Evolutionary conservation across 2,888 invertebrate genomes (phyloP), one percentile per base, ranked within the genome.

Genomic region (Brachyopa scutellaris): DNA sequence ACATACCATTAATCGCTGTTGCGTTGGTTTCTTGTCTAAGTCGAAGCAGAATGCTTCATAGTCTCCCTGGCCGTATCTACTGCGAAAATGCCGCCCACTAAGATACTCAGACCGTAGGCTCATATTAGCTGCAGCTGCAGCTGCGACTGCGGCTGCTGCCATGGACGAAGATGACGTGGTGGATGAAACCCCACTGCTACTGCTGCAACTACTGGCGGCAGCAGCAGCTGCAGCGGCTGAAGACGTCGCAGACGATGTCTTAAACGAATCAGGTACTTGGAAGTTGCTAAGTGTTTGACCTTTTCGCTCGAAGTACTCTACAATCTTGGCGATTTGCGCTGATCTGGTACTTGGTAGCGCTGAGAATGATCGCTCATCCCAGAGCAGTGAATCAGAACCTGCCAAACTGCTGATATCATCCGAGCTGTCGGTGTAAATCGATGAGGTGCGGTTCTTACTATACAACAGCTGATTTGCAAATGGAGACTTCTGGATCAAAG

Each of bases 221-320:
- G 49, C 83, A 64, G 64, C 84, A 70, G 64, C 79, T 67, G 61
- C 69, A 29, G 78, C 55, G 40, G 84, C 53, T 7, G 84, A 72
- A 84, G 85, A 67, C 84, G 85, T 47, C 84, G 78, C 31, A 85
- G 86, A 2, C 86, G 87, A 33, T 86, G 88, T 66, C 86, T 85
- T 69, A 67, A 87, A 85, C 70, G 88, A 87, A 78, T 90, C 90
- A 87, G 89, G 88, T 87, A 88, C 88, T 86, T 89, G 85, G 72
- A 85, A 92, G 87, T 92, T 92, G 85, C 92, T 90, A 86, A 93
- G 91, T 84, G 91, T 92, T 21, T 92, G 93, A 55, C 94, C 94
- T 88, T 96, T 95, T 51, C 95, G 92, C 90, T 97, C 97, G 90
- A 97, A 97, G 90, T 97, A 97, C 87, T 97, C 96, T 23, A 97